These are phyloP conservation scores for Ceyx cyanopectus DNA, from an alignment of 2,113 vertebrate genomes.

Conservation along the genomic window DNA sequence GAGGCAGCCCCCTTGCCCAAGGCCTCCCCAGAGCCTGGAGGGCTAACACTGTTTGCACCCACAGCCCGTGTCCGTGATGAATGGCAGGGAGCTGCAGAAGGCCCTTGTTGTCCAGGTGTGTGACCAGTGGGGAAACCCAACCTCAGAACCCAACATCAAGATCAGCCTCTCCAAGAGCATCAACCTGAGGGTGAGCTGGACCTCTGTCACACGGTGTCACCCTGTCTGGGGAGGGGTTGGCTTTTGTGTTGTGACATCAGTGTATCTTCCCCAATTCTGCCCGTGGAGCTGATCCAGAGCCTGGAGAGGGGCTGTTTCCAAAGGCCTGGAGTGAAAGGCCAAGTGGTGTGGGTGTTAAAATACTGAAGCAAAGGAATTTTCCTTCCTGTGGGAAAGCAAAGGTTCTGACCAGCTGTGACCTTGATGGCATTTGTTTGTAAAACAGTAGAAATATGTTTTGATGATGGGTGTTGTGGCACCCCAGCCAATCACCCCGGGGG, in stretches of 20 bases:
- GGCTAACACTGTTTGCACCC: background rate
- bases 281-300: too few species aligned
- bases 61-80: slow-evolving; percentile 86
- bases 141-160: slow-evolving; percentile 82
- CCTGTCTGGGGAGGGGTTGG: background rate
- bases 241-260: background rate
- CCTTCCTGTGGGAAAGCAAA: too few species aligned
- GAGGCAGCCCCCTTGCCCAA: background rate
- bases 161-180: slow-evolving; percentile 76
- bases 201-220: background rate
- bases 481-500: too few species aligned
- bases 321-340: too few species aligned
- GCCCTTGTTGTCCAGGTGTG: slow-evolving; percentile 86
- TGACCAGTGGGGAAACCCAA: slow-evolving; percentile 90
- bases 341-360: too few species aligned
- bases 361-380: too few species aligned
- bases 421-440: too few species aligned
- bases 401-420: too few species aligned
- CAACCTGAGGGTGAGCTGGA: slow-evolving; percentile 74
- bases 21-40: too few species aligned
- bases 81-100: slow-evolving; percentile 79
- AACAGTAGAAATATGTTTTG: too few species aligned
- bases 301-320: too few species aligned
- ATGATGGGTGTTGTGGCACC: too few species aligned
- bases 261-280: background rate